Evolutionary conservation across 2,888 invertebrate species (phyloP), one percentile per base, ranked within the genome.

Genomic region (Zonitis immaculata): DNA sequence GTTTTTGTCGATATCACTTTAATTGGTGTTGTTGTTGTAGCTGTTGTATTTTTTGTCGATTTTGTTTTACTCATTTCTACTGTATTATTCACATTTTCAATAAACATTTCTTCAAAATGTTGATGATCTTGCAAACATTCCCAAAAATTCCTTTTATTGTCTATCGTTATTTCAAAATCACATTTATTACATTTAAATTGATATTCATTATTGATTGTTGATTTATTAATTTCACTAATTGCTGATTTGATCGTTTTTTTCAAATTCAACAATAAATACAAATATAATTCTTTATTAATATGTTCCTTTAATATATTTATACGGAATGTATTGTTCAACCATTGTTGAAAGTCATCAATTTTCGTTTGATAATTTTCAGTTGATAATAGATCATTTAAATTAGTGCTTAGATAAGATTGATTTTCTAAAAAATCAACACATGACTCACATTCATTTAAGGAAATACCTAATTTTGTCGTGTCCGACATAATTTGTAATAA

Each of bases 91-190:
- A 59, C 52, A 54, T 54, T 47, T 39, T 62, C 44, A 25, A 8
- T 39, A 39, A 51, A 63, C n/a, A 50, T 44, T 18, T 63, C 50
- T 35, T 68, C 67, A 44, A 65, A 60, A 54, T 69, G 69, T 20
- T 65, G 57, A 47, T 69, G 67, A 22, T 52, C 51, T 51, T 67
- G 64, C 27, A 67, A 42, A 20, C 39, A 49, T 8, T 52, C 54
- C 69, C 67, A 69, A 18, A 63, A 43, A 53, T 69, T 57, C 45
- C 57, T 39, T 6, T 56, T 47, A 9, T 58, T 51, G 30, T 57
- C 26, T 14, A 65, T 44, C 28, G 44, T 42, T 12, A 67, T 55
- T 9, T 27, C n/a, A 47, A 60, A 54, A 9, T 56, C 51, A 51
- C 69, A 69, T 35, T 61, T 39, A 20, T 35, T 50, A 54, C 68